Evolutionary conservation across 2,888 invertebrate genomes (phyloP).

Genomic region (Drosophila anomalata): DNA sequence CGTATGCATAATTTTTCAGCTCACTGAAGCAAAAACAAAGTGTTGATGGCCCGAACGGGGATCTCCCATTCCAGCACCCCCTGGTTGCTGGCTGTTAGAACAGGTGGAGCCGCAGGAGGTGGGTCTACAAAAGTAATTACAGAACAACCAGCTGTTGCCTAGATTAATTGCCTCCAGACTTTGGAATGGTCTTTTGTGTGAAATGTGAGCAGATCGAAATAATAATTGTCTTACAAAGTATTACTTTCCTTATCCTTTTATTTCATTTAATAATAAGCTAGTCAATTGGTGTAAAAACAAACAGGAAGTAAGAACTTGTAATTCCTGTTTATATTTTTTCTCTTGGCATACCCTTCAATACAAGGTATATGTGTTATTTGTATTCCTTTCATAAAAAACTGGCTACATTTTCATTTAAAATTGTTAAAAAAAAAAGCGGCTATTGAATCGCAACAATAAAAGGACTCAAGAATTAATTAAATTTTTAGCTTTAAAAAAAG

Average conservation of each 20-base stretch:
- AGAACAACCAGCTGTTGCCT: constrained; percentile 63
- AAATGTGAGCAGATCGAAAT: background rate
- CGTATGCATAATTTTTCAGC: constrained; percentile 72
- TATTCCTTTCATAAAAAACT: background rate
- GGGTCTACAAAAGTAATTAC: constrained; percentile 62
- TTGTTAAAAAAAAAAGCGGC: background rate
- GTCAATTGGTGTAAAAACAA: too few species aligned
- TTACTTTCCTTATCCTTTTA: background rate
- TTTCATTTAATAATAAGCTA: background rate
- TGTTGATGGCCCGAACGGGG: constrained; percentile 35
- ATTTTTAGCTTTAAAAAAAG: background rate
- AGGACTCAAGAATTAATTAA: background rate
- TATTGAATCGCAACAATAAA: background rate
- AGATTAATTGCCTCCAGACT: constrained; percentile 64
- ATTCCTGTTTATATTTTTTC: too few species aligned
- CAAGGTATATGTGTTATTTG: background rate
- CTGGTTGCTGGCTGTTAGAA: too few species aligned
- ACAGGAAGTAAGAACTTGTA: too few species aligned
- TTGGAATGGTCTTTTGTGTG: constrained; percentile 20
- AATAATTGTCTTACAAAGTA: background rate
- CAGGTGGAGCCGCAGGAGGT: constrained; percentile 25
- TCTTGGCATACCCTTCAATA: too few species aligned
- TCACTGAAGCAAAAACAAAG: constrained; percentile 67
- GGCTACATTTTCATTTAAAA: background rate
- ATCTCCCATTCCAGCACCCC: background rate